phyloP scores from a whole-genome alignment of 1,140 invertebrate genomes.

The Anastrepha obliqua region DNA sequence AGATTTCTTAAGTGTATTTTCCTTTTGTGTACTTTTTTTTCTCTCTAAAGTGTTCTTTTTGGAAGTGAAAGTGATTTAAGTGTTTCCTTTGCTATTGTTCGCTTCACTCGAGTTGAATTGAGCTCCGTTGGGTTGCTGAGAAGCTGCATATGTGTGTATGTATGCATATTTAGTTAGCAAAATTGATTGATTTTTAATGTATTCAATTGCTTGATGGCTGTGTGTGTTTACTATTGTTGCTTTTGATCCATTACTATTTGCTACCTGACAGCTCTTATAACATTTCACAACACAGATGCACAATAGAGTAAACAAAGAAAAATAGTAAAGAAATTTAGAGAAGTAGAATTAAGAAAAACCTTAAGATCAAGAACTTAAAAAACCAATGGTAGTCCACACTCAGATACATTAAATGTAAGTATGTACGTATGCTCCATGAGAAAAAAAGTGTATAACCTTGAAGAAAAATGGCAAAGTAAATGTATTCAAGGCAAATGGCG shows the following conservation, averaged over 20 bases:
- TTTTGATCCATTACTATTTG: neutral
- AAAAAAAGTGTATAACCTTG: neutral
- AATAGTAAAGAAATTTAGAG: neutral
- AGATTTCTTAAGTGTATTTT: slow-evolving; percentile 9
- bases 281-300: neutral
- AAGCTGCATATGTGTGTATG: neutral
- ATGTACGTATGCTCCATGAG: neutral
- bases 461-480: neutral
- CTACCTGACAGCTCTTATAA: neutral
- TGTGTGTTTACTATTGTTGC: neutral
- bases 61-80: slow-evolving; percentile 1
- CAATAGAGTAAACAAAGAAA: neutral
- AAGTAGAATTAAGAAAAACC: neutral
- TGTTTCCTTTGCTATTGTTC: neutral
- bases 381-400: neutral
- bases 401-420: neutral
- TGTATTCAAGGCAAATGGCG: neutral
- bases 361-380: neutral
- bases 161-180: neutral
- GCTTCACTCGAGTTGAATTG: neutral
- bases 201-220: slow-evolving; percentile 22
- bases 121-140: neutral
- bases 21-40: neutral
- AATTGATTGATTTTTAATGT: slow-evolving; percentile 47
- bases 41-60: slow-evolving; percentile 14